phyloP scores from a whole-genome alignment of 2,797 vertebrate genomes.

The Prunella strophiata region DNA sequence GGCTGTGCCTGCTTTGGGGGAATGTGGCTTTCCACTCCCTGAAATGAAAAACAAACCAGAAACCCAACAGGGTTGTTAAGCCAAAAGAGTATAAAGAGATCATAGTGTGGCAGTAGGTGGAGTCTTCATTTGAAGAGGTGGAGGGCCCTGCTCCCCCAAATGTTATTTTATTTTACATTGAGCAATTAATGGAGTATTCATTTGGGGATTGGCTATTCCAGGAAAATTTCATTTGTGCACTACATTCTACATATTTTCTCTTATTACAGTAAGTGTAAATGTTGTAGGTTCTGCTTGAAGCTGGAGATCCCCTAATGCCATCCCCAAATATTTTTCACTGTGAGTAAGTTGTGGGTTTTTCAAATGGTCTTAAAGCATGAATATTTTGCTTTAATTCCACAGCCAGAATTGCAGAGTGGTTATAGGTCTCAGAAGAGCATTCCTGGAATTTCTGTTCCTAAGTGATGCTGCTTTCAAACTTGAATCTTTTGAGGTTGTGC shows the following conservation, averaged over 20 bases:
- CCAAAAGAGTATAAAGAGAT: neutral
- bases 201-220: neutral
- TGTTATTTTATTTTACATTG: neutral
- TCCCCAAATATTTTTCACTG: neutral
- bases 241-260: fast-evolving
- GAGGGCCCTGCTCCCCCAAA: neutral
- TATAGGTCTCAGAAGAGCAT: neutral
- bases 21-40: neutral
- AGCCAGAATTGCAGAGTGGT: neutral
- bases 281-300: neutral
- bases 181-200: neutral
- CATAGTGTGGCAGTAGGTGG: neutral
- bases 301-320: neutral
- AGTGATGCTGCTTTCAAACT: neutral
- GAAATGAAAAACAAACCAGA: neutral
- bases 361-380: neutral
- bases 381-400: neutral
- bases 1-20: neutral
- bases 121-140: neutral
- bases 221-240: neutral
- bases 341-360: neutral
- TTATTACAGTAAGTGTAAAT: neutral
- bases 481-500: neutral
- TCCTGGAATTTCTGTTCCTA: neutral
- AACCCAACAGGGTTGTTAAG: neutral